Evolutionary conservation across 1,140 invertebrate genomes (phyloP).

Genomic region (Elysia chlorotica): DNA sequence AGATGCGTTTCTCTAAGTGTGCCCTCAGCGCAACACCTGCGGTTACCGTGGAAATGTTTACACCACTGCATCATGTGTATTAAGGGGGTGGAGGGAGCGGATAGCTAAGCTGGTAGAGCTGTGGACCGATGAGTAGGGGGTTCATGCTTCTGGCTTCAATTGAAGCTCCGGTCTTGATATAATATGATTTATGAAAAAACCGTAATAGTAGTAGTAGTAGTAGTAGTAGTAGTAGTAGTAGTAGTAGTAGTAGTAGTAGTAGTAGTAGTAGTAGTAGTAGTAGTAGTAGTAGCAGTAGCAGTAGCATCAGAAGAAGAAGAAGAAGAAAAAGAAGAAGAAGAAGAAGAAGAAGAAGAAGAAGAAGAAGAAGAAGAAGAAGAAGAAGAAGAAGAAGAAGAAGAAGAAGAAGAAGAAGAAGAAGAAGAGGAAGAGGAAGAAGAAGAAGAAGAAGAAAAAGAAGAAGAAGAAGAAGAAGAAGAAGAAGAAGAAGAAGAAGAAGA

Average conservation of each 20-base stretch:
- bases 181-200: too few relatives aligned
- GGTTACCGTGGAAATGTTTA: too few relatives aligned
- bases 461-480: neutral
- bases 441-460: neutral
- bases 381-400: neutral
- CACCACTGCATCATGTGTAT: too few relatives aligned
- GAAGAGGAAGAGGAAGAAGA: neutral
- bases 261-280: conserved; percentile 9
- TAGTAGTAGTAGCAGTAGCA: conserved; percentile 9
- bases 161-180: too few relatives aligned
- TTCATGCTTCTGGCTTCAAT: too few relatives aligned
- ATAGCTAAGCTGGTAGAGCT: too few relatives aligned
- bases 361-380: too few relatives aligned
- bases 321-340: neutral
- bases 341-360: neutral
- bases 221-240: conserved; percentile 6
- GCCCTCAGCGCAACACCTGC: too few relatives aligned
- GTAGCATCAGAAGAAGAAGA: neutral
- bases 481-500: neutral
- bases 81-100: too few relatives aligned
- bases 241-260: conserved; percentile 7
- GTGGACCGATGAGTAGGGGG: too few relatives aligned
- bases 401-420: neutral
- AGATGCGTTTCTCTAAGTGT: too few relatives aligned
- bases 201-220: conserved; percentile 5